Percentiles rank a stretch among this genome's conserved stretches.
Evolutionary conservation across 2,797 vertebrate genomes (phyloP).

Genomic region (Sebastes cheni): DNA sequence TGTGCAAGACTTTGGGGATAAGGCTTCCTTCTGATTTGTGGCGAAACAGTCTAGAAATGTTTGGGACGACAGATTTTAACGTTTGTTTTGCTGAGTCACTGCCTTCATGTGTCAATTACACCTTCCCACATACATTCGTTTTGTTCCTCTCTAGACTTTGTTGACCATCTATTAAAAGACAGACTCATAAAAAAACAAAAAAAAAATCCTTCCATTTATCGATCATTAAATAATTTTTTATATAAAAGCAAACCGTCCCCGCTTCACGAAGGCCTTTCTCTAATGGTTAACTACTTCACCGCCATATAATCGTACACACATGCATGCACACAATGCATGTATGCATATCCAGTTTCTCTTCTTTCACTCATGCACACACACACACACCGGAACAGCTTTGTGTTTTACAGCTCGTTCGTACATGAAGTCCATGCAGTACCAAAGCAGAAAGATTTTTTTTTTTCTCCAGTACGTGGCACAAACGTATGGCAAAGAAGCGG

Average conservation of each 20-base stretch:
- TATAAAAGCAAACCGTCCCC: constrained; percentile 71
- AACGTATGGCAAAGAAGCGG: constrained; percentile 65
- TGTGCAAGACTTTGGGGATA: constrained; percentile 68
- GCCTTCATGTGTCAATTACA: constrained; percentile 1
- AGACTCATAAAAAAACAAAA: constrained; percentile 56
- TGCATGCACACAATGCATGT: constrained; percentile 33
- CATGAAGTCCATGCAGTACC: constrained; percentile 80
- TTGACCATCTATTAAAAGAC: constrained; percentile 59
- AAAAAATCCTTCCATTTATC: constrained; percentile 68
- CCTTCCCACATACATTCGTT: constrained; percentile 58
- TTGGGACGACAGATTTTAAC: constrained; percentile 4
- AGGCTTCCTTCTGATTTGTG: constrained; percentile 68
- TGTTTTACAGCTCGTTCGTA: constrained; percentile 57
- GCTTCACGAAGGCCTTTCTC: constrained; percentile 46
- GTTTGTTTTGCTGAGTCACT: neutral
- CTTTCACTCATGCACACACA: constrained; percentile 30
- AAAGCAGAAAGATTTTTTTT: constrained; percentile 47
- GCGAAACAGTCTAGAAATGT: constrained; percentile 39
- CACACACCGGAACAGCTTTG: constrained; percentile 45
- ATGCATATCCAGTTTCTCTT: constrained; percentile 19
- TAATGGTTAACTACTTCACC: constrained; percentile 33
- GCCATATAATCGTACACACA: constrained; percentile 13
- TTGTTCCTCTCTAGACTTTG: constrained; percentile 29
- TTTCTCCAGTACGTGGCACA: constrained; percentile 65
- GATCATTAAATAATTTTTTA: constrained; percentile 79